Percentiles rank a stretch among this genome's conserved stretches.
Evolutionary conservation across 2,113 vertebrate genomes (phyloP).

Genomic region (Phaethornis superciliosus): DNA sequence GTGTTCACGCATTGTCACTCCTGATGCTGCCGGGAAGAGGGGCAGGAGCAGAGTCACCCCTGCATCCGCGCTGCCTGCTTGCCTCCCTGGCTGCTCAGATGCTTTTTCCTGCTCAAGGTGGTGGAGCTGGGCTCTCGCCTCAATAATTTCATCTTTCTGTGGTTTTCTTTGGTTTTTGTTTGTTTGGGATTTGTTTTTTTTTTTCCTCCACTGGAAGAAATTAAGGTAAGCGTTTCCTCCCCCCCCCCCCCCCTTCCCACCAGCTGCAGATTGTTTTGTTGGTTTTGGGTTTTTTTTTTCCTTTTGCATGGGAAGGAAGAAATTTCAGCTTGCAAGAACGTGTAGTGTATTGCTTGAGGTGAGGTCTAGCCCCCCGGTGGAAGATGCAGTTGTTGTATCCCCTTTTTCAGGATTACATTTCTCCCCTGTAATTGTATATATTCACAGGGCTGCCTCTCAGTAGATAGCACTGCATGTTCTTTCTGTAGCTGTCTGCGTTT

Average conservation of each 20-base stretch:
- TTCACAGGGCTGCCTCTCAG: conserved; percentile 3
- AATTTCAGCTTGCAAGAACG: not conserved
- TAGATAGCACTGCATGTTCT: not conserved
- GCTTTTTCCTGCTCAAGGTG: not conserved
- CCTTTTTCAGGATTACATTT: not conserved
- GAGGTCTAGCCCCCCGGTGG: not conserved
- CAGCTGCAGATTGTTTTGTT: not conserved
- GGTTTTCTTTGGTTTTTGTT: too few species aligned
- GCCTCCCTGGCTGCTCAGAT: not conserved
- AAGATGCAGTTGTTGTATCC: not conserved
- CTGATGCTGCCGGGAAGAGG: conserved; percentile 31
- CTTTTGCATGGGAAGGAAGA: not conserved
- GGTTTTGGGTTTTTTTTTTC: not conserved
- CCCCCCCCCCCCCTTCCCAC: too few species aligned
- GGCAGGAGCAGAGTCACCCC: conserved; percentile 12
- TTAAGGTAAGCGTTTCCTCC: conserved; percentile 49
- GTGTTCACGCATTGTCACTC: conserved; percentile 40
- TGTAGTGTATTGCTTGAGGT: not conserved
- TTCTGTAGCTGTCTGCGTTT: not conserved
- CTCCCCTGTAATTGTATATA: not conserved
- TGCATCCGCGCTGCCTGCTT: not conserved
- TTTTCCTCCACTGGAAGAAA: not conserved
- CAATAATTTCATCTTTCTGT: too few species aligned
- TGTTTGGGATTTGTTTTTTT: not conserved
- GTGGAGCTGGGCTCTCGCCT: not conserved